Conservation (phyloP, 2,113 vertebrate species). For the Indri indri region DNA sequence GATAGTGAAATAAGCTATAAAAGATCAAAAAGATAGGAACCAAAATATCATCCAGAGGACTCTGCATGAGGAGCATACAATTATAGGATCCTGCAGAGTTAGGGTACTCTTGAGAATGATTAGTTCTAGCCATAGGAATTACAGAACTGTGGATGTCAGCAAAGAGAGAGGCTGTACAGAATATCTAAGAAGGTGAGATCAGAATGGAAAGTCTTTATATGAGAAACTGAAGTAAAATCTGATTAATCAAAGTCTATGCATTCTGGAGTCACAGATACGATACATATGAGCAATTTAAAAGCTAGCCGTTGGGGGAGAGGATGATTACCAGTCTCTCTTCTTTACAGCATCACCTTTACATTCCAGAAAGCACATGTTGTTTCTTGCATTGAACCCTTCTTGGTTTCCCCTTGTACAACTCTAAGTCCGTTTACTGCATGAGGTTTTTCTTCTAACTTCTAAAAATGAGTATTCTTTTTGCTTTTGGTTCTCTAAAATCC, state of each 20-base stretch:
- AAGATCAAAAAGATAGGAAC: background rate
- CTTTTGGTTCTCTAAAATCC: background rate
- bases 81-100: background rate
- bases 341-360: background rate
- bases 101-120: background rate
- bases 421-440: background rate
- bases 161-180: background rate
- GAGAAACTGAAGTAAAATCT: slow-evolving; percentile 32
- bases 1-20: background rate
- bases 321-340: background rate
- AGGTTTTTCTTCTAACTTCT: background rate
- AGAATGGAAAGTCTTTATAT: background rate
- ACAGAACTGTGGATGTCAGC: background rate
- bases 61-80: background rate
- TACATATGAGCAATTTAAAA: background rate
- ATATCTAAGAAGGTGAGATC: background rate
- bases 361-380: background rate
- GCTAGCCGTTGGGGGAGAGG: background rate
- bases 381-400: background rate
- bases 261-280: background rate
- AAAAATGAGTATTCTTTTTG: background rate
- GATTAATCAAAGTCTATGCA: background rate
- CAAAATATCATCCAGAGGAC: background rate
- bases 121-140: background rate
- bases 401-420: background rate